A percentile compares a stretch with the other conserved stretches of the same genome.
These are phyloP conservation scores for Nezara viridula DNA, from an alignment of 2,888 invertebrate genomes.

Conservation along the genomic window DNA sequence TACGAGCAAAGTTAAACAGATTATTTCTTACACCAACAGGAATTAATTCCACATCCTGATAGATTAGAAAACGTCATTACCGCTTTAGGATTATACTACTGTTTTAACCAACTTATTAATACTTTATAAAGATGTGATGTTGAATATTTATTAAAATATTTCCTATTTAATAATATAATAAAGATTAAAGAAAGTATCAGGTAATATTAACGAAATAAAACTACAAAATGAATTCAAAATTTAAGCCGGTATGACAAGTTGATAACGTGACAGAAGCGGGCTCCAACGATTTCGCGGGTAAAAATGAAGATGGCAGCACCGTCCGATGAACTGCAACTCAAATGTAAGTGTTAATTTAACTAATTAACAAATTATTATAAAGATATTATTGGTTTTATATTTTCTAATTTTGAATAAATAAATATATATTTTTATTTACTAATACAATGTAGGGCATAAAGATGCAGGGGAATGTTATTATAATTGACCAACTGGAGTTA, in stretches of 20 bases:
- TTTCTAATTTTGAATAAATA: neutral
- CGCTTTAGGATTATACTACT: neutral
- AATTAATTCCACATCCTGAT: neutral
- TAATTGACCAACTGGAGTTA: too few species aligned
- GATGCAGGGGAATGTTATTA: neutral
- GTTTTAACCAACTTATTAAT: neutral
- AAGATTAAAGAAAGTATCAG: neutral
- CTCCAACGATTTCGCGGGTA: neutral
- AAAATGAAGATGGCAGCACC: neutral
- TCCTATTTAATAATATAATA: neutral
- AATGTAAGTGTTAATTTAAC: neutral
- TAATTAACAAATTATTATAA: neutral
- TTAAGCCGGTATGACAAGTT: neutral
- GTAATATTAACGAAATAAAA: neutral
- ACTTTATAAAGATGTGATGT: neutral
- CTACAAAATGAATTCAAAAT: neutral
- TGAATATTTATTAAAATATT: neutral
- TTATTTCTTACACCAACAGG: neutral
- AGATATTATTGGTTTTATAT: neutral
- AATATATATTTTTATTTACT: neutral
- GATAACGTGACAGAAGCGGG: neutral
- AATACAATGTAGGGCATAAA: neutral
- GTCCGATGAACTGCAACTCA: neutral
- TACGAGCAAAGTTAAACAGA: neutral
- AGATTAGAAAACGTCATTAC: constrained; percentile 16